phyloP scores from a whole-genome alignment of 2,888 invertebrate genomes.

The Megalurothrips usitatus region DNA sequence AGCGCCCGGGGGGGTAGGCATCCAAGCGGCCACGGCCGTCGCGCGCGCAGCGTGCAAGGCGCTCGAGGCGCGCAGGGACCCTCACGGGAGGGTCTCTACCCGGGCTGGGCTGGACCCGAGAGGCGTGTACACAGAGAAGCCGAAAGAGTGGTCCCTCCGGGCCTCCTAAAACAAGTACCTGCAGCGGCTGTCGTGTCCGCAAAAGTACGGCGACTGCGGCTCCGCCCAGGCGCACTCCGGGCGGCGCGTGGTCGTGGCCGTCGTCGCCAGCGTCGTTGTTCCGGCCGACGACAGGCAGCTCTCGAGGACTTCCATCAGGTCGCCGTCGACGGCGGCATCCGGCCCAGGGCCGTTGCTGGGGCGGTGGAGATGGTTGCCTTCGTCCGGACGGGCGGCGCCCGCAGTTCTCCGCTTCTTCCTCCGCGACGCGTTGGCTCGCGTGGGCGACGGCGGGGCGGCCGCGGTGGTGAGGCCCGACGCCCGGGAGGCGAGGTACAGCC shows the following conservation, averaged over 20 bases:
- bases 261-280: too few relatives aligned
- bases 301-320: constrained; percentile 39
- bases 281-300: constrained; percentile 43
- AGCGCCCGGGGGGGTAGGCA: neutral
- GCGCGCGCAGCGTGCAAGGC: neutral
- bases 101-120: too few relatives aligned
- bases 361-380: neutral
- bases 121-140: too few relatives aligned
- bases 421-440: neutral
- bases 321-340: neutral
- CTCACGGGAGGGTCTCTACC: constrained; percentile 47
- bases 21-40: neutral
- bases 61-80: too few relatives aligned
- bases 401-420: neutral
- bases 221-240: constrained; percentile 48
- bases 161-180: too few relatives aligned
- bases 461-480: neutral
- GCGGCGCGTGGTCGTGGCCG: constrained; percentile 38
- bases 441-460: too few relatives aligned
- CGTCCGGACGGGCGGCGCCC: neutral
- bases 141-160: too few relatives aligned
- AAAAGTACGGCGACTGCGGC: constrained; percentile 57
- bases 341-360: neutral
- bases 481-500: neutral
- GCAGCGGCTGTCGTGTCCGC: constrained; percentile 57